Evolutionary conservation across 2,113 vertebrate genomes (phyloP), one percentile per base, ranked within the genome.

Genomic region (Calcarius ornatus): DNA sequence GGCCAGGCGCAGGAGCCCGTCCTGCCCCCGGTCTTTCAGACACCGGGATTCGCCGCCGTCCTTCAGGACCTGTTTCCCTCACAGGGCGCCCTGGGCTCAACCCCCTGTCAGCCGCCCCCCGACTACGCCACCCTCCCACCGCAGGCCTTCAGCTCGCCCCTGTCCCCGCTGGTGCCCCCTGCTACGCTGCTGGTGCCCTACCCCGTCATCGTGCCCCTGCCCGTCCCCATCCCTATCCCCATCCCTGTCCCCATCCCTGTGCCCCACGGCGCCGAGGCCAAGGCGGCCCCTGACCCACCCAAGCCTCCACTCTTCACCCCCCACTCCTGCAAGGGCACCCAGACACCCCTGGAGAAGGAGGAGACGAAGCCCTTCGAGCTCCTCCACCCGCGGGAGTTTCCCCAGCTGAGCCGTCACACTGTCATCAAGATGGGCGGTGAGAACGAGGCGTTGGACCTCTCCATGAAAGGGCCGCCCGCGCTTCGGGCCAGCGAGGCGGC

Each of bases 141-240:
- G 1, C 98, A 98, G 65, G 97, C 98, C 70, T 99, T 99, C 94
- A 96, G 97, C 77, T 98, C 99, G 11, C 98, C 99, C 8, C 97
- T 99, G 65, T 98, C 99, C 13, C 98, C 99, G 1, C 92, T 99
- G 65, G 99, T 99, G 35, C 99, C 99, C 5, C 99, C 99, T 1
- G 98, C 99, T 50, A 99, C 99, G 3, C 98, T 99, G 31, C 97
- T 99, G 31, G 99, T 99, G 40, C 99, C 99, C 51, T 99, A 99
- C 88, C 99, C 99, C 0, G 98, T 99, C 83, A 99, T 99, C 12
- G 99, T 99, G 54, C 99, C 99, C 12, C 96, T 99, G 90, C 99
- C 99, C 1, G 99, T 99, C 51, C 99, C 99, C 16, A 98, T 99
- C 38, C 99, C 99, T 9, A 97, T 99, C 68, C 99, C 99, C 19